Conservation (phyloP, 2,113 vertebrate genomes). For the Recurvirostra avosetta region DNA sequence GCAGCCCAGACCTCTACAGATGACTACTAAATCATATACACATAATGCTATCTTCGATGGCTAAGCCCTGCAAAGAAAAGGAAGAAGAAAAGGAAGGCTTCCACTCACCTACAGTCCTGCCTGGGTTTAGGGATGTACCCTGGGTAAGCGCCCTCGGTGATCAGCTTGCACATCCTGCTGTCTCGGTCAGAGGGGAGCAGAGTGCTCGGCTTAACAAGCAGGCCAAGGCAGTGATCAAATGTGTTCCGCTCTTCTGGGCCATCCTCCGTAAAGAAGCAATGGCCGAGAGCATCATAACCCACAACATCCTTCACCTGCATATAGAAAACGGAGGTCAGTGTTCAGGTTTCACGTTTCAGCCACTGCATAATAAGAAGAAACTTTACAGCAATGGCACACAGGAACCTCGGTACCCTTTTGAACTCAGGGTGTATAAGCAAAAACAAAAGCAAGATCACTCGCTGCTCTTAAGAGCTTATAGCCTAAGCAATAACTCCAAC, state of each 20-base stretch:
- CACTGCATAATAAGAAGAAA: background rate
- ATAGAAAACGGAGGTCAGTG: background rate
- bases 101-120: constrained; percentile 91
- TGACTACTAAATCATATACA: background rate
- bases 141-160: constrained; percentile 86
- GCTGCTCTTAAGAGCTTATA: background rate
- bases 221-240: constrained; percentile 92
- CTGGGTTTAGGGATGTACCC: constrained; percentile 93
- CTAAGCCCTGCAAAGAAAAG: background rate
- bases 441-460: background rate
- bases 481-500: background rate
- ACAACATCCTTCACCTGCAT: constrained; percentile 89
- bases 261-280: constrained; percentile 96
- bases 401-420: background rate
- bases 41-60: background rate
- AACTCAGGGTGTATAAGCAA: background rate
- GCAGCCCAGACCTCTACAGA: background rate
- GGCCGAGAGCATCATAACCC: constrained; percentile 89
- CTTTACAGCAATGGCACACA: background rate
- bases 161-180: constrained; percentile 90
- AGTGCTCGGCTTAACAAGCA: constrained; percentile 87
- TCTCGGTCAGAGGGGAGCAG: constrained; percentile 93
- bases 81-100: background rate
- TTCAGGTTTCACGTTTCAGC: background rate
- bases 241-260: constrained; percentile 96